These are phyloP conservation scores for Melinaea marsaeus DNA, from an alignment of 2,888 invertebrate species.

Conservation along the genomic window DNA sequence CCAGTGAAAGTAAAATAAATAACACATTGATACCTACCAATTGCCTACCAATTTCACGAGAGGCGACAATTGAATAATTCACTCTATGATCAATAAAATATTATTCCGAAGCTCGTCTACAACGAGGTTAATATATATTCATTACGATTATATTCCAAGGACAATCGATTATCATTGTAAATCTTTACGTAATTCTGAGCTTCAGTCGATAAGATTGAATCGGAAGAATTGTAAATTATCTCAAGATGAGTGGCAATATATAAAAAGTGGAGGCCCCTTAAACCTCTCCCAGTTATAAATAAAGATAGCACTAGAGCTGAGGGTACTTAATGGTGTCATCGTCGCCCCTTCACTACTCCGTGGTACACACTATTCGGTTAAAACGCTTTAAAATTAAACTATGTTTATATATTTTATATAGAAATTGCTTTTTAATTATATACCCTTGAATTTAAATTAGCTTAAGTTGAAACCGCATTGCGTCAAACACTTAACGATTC, in stretches of 20 bases:
- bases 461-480: background rate
- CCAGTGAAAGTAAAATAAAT: too few relatives aligned
- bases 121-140: background rate
- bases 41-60: background rate
- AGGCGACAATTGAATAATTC: constrained; percentile 1
- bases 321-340: constrained; percentile 11
- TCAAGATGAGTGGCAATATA: background rate
- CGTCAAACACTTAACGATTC: background rate
- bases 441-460: background rate
- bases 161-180: background rate
- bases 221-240: background rate
- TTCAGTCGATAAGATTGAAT: background rate
- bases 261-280: background rate
- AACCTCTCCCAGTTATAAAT: constrained; percentile 8
- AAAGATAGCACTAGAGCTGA: constrained; percentile 13
- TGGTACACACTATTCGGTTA: background rate
- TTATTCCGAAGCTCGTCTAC: background rate
- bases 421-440: background rate
- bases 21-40: too few relatives aligned
- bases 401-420: background rate
- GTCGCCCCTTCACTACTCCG: background rate
- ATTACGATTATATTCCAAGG: background rate
- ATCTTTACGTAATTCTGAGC: background rate
- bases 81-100: background rate
- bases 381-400: background rate